Conservation (phyloP, 2,888 invertebrate species). For the Terebella lapidaria region DNA sequence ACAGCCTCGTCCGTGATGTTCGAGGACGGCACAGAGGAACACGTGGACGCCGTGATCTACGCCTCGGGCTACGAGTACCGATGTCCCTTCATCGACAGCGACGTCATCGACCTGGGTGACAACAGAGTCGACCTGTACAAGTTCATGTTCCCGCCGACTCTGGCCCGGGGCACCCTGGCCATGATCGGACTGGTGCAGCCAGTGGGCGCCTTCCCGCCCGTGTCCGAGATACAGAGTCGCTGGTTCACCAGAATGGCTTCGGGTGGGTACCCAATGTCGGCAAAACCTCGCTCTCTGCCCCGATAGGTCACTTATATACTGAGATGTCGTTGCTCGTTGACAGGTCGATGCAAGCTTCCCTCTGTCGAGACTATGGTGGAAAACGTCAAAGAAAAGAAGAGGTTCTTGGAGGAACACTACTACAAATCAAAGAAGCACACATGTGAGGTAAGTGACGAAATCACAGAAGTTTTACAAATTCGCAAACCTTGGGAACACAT, state of each 20-base stretch:
- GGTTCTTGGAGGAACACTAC: conserved; percentile 30
- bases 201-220: conserved; percentile 54
- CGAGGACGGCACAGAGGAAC: conserved; percentile 38
- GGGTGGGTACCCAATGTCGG: too few relatives aligned
- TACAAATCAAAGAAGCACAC: conserved; percentile 37
- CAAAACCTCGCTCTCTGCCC: conserved; percentile 3
- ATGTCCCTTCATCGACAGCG: conserved; percentile 41
- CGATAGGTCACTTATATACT: background rate
- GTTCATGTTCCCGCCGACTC: conserved; percentile 50
- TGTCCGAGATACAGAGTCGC: conserved; percentile 52
- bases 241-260: conserved; percentile 39
- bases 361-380: conserved; percentile 27
- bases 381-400: conserved; percentile 30
- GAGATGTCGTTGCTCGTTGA: background rate
- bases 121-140: conserved; percentile 52
- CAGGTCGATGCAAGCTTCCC: conserved; percentile 23
- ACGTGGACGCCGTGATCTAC: conserved; percentile 47
- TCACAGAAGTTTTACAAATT: too few relatives aligned
- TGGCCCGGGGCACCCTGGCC: conserved; percentile 44
- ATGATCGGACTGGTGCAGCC: conserved; percentile 53
- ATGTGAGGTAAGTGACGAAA: conserved; percentile 37
- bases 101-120: conserved; percentile 32
- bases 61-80: conserved; percentile 55
- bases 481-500: too few relatives aligned
- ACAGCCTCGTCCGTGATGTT: conserved; percentile 37